Evolutionary conservation across 2,113 vertebrate species (phyloP), one percentile per base, ranked within the genome.

Genomic region (Sterrhoptilus dennistouni): DNA sequence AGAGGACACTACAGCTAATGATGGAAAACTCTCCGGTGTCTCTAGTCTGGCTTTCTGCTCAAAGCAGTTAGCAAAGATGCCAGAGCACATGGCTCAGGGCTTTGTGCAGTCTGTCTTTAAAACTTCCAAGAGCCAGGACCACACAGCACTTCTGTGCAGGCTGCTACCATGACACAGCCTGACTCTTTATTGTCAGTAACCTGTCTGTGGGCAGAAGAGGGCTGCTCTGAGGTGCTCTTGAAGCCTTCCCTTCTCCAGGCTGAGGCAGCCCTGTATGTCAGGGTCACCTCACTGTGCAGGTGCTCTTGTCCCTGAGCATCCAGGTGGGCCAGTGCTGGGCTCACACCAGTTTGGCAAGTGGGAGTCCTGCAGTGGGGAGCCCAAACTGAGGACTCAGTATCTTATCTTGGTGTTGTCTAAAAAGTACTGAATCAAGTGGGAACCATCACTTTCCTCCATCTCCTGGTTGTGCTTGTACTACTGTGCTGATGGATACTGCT

Each of bases 401-500:
- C 35, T 60, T 86, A 38, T 3, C 13, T 57, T 23, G 7, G 8
- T 70, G 11, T 65, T 50, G 21, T 77, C 8, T 77, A 50, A 33
- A 31, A 83, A 61, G 31, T 33, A 17, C 29, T 22, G 20, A 64
- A 38, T 77, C 23, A 28, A 42, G 36, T 16, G 3, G 11, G 3
- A 53, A 18, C 53, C 27, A n/a, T 36, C 10, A 7, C 18, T 65
- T 83, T 42, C 22, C 23, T 83, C 24, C 6, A 9, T 57, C 24
- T 94, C 31, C 31, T 61, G 47, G 6, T 27, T 65, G 5, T 74
- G 33, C 11, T 50, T 2, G 1, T 68, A 12, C 33, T 59, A 1
- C 36, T 49, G 1, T 4, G 35, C 23, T 1, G 1, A 20, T 47
- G 28, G 10, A 12, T 52, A 12, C 9, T 64, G 5, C 24, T 76